Conservation (phyloP, 2,797 vertebrate genomes). For the Nannoperca australis region DNA sequence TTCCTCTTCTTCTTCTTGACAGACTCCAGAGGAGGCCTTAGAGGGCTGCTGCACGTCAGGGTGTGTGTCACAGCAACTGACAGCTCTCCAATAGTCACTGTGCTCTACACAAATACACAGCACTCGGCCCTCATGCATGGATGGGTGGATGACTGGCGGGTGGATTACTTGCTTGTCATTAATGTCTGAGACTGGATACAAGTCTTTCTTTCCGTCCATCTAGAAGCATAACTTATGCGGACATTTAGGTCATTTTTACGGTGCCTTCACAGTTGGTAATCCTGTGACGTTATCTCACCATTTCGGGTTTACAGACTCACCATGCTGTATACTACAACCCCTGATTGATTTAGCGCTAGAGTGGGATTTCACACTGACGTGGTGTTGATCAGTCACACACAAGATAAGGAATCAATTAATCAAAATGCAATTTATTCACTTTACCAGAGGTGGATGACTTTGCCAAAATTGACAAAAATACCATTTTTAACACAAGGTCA, state of each 20-base stretch:
- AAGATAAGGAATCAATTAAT: constrained; percentile 18
- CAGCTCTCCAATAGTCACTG: constrained; percentile 78
- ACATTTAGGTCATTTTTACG: constrained; percentile 54
- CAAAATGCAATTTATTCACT: constrained; percentile 6
- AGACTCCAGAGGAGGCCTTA: constrained; percentile 61
- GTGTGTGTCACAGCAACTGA: constrained; percentile 74
- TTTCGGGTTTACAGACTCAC: constrained; percentile 12
- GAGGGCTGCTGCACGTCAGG: constrained; percentile 58
- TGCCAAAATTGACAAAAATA: background rate
- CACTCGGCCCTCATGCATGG: constrained; percentile 41
- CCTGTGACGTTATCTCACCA: too few species aligned
- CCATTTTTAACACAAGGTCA: background rate
- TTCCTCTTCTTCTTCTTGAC: constrained; percentile 59
- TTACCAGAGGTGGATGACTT: constrained; percentile 2
- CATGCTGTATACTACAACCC: background rate
- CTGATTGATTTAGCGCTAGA: constrained; percentile 27
- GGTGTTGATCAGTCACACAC: constrained; percentile 16
- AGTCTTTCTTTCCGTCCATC: constrained; percentile 20
- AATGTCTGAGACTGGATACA: constrained; percentile 43
- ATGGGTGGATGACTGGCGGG: constrained; percentile 57
- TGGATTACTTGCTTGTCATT: constrained; percentile 70
- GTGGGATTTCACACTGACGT: background rate
- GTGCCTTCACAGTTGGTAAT: background rate
- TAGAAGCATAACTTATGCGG: constrained; percentile 41
- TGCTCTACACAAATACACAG: constrained; percentile 64